phyloP scores from a whole-genome alignment of 2,797 vertebrate species.

The Argya squamiceps region DNA sequence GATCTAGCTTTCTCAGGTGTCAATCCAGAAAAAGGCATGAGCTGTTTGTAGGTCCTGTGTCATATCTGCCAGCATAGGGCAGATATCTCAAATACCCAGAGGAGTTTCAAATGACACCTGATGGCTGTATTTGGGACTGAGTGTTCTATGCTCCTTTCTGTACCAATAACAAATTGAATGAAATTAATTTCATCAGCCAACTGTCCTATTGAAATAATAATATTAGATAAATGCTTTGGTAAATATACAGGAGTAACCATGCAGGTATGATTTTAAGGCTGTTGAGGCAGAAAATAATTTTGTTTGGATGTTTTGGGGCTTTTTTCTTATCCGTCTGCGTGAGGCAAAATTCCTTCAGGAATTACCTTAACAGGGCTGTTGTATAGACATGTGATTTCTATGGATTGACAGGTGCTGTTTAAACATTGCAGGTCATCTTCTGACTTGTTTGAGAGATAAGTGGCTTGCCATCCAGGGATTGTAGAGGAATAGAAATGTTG shows the following conservation, averaged over 20 bases:
- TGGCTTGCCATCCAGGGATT: not conserved
- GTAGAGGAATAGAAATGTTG: not conserved
- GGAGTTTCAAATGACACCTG: conserved; percentile 4
- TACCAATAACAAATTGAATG: not conserved
- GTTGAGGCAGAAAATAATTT: not conserved
- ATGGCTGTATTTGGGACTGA: not conserved
- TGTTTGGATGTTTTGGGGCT: not conserved
- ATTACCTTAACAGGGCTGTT: not conserved
- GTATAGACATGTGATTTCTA: not conserved
- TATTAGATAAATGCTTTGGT: not conserved
- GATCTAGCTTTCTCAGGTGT: not conserved
- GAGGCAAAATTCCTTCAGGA: not conserved
- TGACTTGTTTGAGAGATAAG: not conserved
- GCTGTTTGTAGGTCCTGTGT: conserved; percentile 31
- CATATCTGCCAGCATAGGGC: not conserved
- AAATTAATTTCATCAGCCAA: not conserved
- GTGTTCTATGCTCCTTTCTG: not conserved
- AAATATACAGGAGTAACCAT: not conserved
- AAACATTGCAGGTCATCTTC: not conserved
- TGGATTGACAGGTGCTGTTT: not conserved
- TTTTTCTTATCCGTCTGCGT: not conserved
- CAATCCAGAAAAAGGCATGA: conserved; percentile 6
- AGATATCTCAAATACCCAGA: not conserved
- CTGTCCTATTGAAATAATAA: not conserved
- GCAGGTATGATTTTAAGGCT: not conserved